Percentiles rank a stretch among this genome's conserved stretches.
Evolutionary conservation across 2,113 vertebrate genomes (phyloP).

Genomic region (Spilogale gracilis): DNA sequence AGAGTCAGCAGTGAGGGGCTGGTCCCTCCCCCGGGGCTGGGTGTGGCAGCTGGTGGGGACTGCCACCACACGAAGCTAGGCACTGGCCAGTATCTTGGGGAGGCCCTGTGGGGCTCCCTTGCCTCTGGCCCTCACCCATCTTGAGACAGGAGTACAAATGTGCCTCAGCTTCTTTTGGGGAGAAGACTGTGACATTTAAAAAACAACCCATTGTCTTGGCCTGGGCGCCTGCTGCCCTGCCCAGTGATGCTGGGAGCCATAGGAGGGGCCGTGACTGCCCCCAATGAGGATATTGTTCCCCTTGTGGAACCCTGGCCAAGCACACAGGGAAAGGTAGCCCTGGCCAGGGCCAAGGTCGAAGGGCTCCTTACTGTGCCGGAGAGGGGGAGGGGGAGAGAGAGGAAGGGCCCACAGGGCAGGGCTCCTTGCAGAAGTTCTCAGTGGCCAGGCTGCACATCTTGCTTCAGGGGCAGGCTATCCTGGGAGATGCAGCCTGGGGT

Average conservation of each 20-base stretch:
- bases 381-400: not conserved
- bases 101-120: no score
- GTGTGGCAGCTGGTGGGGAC: not conserved
- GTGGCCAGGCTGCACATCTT: not conserved
- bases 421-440: not conserved
- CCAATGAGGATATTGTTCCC: not conserved
- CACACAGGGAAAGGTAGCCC: not conserved
- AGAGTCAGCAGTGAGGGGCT: constrained; percentile 85
- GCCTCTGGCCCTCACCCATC: not conserved
- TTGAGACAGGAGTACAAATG: not conserved
- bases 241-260: not conserved
- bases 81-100: not conserved
- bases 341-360: not conserved
- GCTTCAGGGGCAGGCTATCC: not conserved
- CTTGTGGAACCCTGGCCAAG: not conserved
- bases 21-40: constrained; percentile 71
- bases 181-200: not conserved
- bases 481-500: not conserved
- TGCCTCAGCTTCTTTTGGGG: constrained; percentile 1
- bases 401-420: not conserved
- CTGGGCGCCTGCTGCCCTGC: not conserved
- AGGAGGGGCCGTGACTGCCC: not conserved
- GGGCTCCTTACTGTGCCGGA: rapidly evolving
- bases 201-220: not conserved
- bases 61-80: not conserved